phyloP scores from a whole-genome alignment of 2,888 invertebrate genomes.

The Diaperis boleti region DNA sequence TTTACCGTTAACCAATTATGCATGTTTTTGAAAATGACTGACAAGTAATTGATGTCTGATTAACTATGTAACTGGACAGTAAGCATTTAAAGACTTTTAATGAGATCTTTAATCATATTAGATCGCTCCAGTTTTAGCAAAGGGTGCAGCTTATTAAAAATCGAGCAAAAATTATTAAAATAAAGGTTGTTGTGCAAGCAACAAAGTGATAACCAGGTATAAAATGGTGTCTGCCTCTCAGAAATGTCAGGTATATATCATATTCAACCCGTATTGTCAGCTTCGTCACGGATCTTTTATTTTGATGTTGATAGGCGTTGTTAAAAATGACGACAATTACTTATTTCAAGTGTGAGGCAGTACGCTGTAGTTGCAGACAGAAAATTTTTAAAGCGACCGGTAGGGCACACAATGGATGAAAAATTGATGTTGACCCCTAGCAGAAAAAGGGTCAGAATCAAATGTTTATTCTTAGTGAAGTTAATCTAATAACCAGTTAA shows the following conservation, averaged over 20 bases:
- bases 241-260: conserved; percentile 42
- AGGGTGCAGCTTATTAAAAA: no score
- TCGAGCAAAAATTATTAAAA: no score
- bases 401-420: conserved; percentile 60
- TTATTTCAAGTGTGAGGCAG: conserved; percentile 57
- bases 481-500: conserved; percentile 62
- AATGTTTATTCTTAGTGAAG: conserved; percentile 57
- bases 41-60: no score
- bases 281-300: conserved; percentile 55
- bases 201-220: no score
- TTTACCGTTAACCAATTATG: no score
- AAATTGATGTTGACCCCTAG: conserved; percentile 60
- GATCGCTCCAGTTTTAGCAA: no score
- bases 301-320: conserved; percentile 53
- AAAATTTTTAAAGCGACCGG: conserved; percentile 55
- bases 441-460: conserved; percentile 60
- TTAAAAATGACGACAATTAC: conserved; percentile 61
- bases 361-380: conserved; percentile 52
- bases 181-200: no score
- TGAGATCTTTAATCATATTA: no score
- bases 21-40: no score
- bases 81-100: no score
- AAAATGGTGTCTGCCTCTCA: not conserved
- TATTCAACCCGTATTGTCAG: conserved; percentile 51
- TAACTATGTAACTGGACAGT: no score